Conservation (phyloP, 2,113 vertebrate species). For the Corythaeola cristata region DNA sequence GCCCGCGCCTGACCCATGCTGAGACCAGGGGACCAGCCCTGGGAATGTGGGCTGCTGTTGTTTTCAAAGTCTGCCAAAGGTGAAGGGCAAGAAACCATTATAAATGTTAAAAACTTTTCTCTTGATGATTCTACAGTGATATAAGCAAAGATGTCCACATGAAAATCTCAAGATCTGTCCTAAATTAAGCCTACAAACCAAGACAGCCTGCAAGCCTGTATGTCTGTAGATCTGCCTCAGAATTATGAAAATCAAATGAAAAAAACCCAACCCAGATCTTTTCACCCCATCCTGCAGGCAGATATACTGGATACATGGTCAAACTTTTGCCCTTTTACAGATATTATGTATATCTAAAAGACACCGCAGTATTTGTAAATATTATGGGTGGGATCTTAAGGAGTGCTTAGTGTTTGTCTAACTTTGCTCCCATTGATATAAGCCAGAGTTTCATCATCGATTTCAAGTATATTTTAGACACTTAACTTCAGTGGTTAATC, state of each 20-base stretch:
- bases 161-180: neutral
- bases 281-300: neutral
- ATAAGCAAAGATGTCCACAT: rapidly evolving
- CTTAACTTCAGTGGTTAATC: neutral
- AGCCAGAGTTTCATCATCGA: neutral
- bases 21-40: neutral
- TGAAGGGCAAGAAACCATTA: neutral
- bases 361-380: neutral
- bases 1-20: rapidly evolving
- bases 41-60: neutral
- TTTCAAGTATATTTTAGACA: neutral
- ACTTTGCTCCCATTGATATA: neutral
- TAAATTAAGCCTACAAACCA: neutral
- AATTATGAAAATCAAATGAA: neutral
- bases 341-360: neutral
- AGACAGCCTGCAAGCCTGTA: neutral
- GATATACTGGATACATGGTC: neutral
- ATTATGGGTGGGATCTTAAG: neutral
- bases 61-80: neutral
- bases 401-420: neutral
- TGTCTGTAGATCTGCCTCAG: neutral
- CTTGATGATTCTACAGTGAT: neutral
- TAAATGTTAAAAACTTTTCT: neutral
- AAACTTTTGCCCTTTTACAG: neutral
- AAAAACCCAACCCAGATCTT: neutral